Evolutionary conservation across 2,797 vertebrate species (phyloP), one percentile per base, ranked within the genome.

Genomic region (Aldrovandia affinis): DNA sequence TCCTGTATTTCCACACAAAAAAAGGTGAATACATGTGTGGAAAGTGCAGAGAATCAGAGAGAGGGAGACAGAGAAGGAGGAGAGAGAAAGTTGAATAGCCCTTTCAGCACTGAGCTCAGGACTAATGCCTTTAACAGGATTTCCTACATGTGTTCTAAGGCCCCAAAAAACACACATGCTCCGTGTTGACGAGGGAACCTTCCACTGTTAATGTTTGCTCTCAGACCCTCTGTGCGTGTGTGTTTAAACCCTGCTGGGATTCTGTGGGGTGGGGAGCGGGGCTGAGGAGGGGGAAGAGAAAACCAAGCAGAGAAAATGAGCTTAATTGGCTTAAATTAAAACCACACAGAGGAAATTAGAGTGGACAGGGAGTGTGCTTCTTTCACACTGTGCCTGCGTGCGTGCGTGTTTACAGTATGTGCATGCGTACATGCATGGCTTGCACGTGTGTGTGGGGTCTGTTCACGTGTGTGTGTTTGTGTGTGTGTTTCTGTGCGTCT

Each of bases 221-320:
- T 89, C 86, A 90, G 88, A 89, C 88, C 88, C 85, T 80, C 85
- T 80, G 89, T 88, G 88, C 91, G 89, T 95, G 91, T 94, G 93
- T 94, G 91, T 93, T 96, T 92, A 93, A 94, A 88, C 84, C 91
- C 93, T 93, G 92, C 91, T 93, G 92, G 93, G 92, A 93, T 91
- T 85, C 85, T 88, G 88, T 85, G 85, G 86, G 92, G 88, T 88
- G 85, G 78, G 81, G 63, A 80, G 85, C 83, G 22, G 78, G 86
- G 89, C 85, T 59, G 85, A 89, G n/a, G 83, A 70, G 65, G 75
- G 86, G 86, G 82, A 88, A 85, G 81, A 90, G 87, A 87, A 92
- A 91, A 93, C 89, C 91, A 92, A 90, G 90, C 86, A 52, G 82
- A 85, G 81, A 88, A 90, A 92, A 94, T 90, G 86, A 33, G 87